phyloP scores from a whole-genome alignment of 2,888 invertebrate species.

The Lasius fuliginosus region DNA sequence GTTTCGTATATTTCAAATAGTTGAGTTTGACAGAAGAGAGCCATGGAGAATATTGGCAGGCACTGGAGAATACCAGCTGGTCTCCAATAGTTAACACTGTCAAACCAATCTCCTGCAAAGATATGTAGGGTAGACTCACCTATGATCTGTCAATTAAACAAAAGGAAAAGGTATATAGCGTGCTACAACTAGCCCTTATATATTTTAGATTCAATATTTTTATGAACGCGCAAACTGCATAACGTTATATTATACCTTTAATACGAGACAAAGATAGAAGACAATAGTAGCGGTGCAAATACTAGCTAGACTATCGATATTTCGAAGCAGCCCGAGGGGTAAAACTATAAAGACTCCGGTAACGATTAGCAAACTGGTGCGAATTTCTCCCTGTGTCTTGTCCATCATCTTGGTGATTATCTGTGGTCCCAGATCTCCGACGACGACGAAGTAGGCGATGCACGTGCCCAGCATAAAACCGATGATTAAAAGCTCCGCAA shows the following conservation, averaged over 20 bases:
- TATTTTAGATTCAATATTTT: slow-evolving; percentile 15
- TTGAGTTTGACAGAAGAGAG: slow-evolving; percentile 98
- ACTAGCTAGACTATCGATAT: slow-evolving; percentile 95
- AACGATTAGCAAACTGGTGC: slow-evolving; percentile 90
- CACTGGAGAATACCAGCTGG: slow-evolving; percentile 96
- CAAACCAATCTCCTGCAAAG: slow-evolving; percentile 91
- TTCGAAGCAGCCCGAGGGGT: slow-evolving; percentile 95
- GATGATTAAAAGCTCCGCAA: slow-evolving; percentile 97
- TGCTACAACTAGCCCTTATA: not conserved
- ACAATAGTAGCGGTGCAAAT: slow-evolving; percentile 96
- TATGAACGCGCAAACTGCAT: slow-evolving; percentile 18
- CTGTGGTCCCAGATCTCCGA: slow-evolving; percentile 98
- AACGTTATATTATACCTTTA: slow-evolving; percentile 89
- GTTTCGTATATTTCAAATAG: slow-evolving; percentile 97
- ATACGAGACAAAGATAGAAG: slow-evolving; percentile 95
- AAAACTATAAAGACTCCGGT: slow-evolving; percentile 94
- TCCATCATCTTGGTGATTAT: slow-evolving; percentile 94
- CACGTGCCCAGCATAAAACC: slow-evolving; percentile 98
- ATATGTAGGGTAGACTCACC: slow-evolving; percentile 93
- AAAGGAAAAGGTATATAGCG: slow-evolving; percentile 24
- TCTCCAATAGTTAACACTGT: slow-evolving; percentile 92
- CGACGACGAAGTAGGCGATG: slow-evolving; percentile 98
- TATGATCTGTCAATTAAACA: slow-evolving; percentile 89
- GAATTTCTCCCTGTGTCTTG: slow-evolving; percentile 90
- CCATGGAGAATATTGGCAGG: slow-evolving; percentile 98